These are phyloP conservation scores for Enteromius viviparus DNA, from an alignment of 2,797 vertebrate species.

Conservation along the genomic window DNA sequence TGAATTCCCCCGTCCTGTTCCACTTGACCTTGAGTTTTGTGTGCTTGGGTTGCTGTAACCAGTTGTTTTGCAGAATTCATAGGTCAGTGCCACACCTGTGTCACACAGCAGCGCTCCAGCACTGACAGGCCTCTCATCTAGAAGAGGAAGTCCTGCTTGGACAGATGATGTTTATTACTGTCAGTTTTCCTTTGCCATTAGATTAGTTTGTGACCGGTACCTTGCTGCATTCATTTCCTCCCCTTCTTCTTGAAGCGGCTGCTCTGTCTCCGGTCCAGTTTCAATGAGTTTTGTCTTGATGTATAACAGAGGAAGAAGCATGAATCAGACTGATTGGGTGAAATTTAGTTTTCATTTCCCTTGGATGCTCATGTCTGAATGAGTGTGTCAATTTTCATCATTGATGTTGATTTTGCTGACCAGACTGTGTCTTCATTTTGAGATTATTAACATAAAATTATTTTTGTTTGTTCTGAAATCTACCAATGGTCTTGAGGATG, in stretches of 20 bases:
- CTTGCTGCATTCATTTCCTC: constrained; percentile 42
- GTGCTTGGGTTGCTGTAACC: constrained; percentile 19
- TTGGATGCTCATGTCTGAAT: neutral
- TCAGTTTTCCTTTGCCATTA: neutral
- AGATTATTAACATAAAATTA: neutral
- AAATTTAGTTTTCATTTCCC: neutral
- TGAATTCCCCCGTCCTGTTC: neutral
- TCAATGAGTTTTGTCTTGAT: neutral
- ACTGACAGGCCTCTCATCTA: neutral
- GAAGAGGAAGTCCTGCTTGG: neutral
- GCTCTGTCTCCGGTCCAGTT: neutral
- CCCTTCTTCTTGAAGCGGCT: constrained; percentile 8
- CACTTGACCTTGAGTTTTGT: constrained; percentile 10
- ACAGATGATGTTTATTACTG: neutral
- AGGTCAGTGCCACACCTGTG: constrained; percentile 60
- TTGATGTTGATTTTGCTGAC: neutral
- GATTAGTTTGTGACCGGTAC: neutral
- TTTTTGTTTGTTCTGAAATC: neutral
- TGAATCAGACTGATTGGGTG: constrained; percentile 19
- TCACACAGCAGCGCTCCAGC: constrained; percentile 13
- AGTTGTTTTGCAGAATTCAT: constrained; percentile 49
- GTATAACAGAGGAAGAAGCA: neutral
- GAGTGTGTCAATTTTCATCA: neutral
- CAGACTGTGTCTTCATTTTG: neutral
- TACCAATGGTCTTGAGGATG: neutral